Evolutionary conservation across 64 coral and sea anemone species (phyloP).

Genomic region (Pocillopora damicornis): DNA sequence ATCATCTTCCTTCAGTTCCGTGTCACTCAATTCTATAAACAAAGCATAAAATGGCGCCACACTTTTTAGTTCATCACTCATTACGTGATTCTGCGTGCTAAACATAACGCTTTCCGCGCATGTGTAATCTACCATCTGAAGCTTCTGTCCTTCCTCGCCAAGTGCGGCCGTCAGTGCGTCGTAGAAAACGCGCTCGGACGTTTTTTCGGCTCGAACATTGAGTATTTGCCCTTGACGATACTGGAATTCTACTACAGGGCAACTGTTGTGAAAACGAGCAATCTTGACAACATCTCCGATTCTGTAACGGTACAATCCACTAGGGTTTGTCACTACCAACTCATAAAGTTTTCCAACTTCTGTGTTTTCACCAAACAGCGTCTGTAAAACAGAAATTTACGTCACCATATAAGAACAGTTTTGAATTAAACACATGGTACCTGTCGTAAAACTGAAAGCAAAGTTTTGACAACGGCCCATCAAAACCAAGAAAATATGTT

Average conservation of each 20-base stretch:
- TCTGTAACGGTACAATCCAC: slow-evolving; percentile 48
- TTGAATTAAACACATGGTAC: background rate
- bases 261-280: slow-evolving; percentile 26
- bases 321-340: slow-evolving; percentile 27
- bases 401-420: background rate
- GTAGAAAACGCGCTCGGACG: slow-evolving; percentile 38
- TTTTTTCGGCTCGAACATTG: slow-evolving; percentile 41
- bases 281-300: slow-evolving; percentile 44
- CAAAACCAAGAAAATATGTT: too few species aligned
- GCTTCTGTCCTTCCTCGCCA: slow-evolving; percentile 3
- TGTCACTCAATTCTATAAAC: slow-evolving; percentile 31
- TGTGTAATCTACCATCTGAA: slow-evolving; percentile 54
- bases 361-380: slow-evolving; percentile 2
- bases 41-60: slow-evolving; percentile 28
- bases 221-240: slow-evolving; percentile 49
- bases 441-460: too few species aligned
- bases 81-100: background rate
- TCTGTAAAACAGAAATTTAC: background rate
- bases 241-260: slow-evolving; percentile 23
- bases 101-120: slow-evolving; percentile 62
- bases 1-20: background rate
- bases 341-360: slow-evolving; percentile 43
- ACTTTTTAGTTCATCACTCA: background rate
- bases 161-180: slow-evolving; percentile 45
- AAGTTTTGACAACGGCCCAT: too few species aligned